Evolutionary conservation across 2,113 vertebrate genomes (phyloP), one percentile per base, ranked within the genome.

Genomic region (Etia nguti): DNA sequence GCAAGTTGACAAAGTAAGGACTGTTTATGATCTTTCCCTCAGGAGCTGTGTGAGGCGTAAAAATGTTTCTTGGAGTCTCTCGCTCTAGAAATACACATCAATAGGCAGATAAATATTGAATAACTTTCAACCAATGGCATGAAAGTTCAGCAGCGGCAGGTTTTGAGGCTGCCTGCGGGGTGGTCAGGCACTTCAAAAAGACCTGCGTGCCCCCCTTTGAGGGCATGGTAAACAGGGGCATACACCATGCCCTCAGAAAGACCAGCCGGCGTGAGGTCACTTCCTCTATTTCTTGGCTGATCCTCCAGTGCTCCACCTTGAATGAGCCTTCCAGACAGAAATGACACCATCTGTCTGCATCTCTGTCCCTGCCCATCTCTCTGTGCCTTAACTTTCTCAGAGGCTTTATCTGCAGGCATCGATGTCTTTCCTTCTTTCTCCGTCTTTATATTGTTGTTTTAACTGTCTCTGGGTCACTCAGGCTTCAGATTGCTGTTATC

Each of bases 91-190:
- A 81, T 16, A 91, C 89, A 95, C 93, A 94, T 96, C 94, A 95
- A 94, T 93, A 86, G 89, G 80, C 60, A 89, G 79, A 94, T 96
- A 92, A 95, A 95, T 94, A 94, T 95, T 94, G 93, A 93, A 95
- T 93, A 91, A 94, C 92, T 94, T 95, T 91, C 85, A 92, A 90
- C 94, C 95, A 95, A 95, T 94, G 88, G 90, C 82, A 86, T 91
- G 85, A 95, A 95, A 94, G 95, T 95, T 96, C 93, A 95, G 85
- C 80, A n/a, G 94, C 84, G 84, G 91, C 89, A 81, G 90, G 91
- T 94, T 95, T 94, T 54, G 90, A 92, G 90, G 92, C 88, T 87
- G 93, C 94, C 95, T 90, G 89, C 83, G 79, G 95, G 92, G 91
- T 79, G 92, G 94, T 93, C 93, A 88, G 90, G 70, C 80, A 92